Conservation (phyloP, 1,140 invertebrate genomes). For the Tetramorium parvispinum region DNA sequence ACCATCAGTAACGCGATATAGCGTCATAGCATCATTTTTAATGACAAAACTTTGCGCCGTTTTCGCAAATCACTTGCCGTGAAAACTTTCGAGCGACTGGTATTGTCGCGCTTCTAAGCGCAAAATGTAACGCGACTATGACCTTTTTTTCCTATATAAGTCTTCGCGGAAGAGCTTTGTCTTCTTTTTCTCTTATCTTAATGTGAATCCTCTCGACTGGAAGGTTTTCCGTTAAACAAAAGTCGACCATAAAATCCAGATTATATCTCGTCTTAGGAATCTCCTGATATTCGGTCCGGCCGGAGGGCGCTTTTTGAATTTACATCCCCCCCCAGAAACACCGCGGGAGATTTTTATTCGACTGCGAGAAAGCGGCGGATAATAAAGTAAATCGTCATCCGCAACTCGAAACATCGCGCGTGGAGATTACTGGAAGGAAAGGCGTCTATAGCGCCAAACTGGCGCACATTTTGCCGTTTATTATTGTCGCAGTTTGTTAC, state of each 20-base stretch:
- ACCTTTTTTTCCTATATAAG: neutral
- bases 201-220: neutral
- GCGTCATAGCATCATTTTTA: constrained; percentile 12
- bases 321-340: neutral
- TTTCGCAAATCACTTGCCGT: neutral
- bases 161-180: neutral
- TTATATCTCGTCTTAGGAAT: constrained; percentile 17
- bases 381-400: constrained; percentile 45
- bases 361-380: neutral
- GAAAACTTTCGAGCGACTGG: constrained; percentile 4
- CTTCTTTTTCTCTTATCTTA: no score
- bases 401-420: neutral
- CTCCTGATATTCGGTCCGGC: neutral
- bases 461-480: constrained; percentile 42
- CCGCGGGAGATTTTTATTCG: constrained; percentile 21
- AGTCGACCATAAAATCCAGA: neutral
- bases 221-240: neutral
- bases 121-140: neutral
- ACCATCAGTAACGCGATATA: constrained; percentile 5
- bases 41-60: constrained; percentile 27
- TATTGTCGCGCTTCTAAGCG: neutral
- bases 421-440: neutral
- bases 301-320: neutral
- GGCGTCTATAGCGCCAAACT: constrained; percentile 1
- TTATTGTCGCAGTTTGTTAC: constrained; percentile 44